Evolutionary conservation across 2,113 vertebrate genomes (phyloP).

Genomic region (Phyllostomus hastatus): DNA sequence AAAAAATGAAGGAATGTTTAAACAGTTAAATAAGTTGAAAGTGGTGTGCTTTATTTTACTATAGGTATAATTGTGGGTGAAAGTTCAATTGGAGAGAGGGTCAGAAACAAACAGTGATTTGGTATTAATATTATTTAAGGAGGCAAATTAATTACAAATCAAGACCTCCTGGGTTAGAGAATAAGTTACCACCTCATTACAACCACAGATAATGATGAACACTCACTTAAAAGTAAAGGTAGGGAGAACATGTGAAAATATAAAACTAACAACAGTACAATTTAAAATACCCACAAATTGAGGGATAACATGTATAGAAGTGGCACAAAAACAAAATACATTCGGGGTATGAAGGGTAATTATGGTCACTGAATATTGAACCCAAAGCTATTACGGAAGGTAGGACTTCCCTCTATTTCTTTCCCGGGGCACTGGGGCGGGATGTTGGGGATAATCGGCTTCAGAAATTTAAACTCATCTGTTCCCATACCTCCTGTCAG

Average conservation of each 20-base stretch:
- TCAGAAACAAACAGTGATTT: neutral
- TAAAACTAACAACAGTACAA: neutral
- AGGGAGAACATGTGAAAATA: neutral
- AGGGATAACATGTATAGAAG: neutral
- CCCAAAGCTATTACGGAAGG: neutral
- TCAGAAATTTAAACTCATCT: slow-evolving; percentile 55
- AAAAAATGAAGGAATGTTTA: neutral
- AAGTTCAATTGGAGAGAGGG: neutral
- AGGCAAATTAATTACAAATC: neutral
- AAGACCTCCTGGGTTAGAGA: neutral
- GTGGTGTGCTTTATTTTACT: slow-evolving; percentile 28
- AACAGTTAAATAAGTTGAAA: neutral
- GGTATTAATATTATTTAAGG: neutral
- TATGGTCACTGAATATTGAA: slow-evolving; percentile 2
- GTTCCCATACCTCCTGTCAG: neutral
- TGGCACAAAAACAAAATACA: neutral
- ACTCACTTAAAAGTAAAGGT: neutral
- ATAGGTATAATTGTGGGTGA: neutral
- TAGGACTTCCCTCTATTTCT: too few relatives aligned
- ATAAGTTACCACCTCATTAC: neutral
- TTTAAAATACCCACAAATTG: neutral
- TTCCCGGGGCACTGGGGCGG: neutral
- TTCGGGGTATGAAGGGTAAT: neutral
- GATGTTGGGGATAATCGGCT: neutral
- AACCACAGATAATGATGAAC: neutral